Conservation (phyloP, 2,888 invertebrate species). For the Calephelis perditalis region DNA sequence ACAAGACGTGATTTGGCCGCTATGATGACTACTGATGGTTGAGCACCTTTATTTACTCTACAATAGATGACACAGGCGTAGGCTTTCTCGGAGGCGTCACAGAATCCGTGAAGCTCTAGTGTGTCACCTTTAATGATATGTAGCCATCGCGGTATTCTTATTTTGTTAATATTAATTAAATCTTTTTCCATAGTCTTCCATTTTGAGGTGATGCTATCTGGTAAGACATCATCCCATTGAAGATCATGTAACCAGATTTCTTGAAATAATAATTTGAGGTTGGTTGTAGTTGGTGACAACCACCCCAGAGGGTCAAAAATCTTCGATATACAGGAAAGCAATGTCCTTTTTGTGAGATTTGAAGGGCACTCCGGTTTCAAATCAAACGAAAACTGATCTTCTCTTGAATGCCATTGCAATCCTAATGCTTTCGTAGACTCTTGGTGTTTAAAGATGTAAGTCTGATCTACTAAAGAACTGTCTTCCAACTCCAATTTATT, state of each 20-base stretch:
- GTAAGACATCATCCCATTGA: neutral
- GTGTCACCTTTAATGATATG: too few species aligned
- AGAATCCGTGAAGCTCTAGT: too few species aligned
- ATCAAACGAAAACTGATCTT: too few species aligned
- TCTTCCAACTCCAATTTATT: constrained; percentile 9
- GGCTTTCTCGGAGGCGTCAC: neutral
- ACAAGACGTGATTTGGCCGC: neutral
- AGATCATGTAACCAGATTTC: neutral
- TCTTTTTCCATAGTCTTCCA: constrained; percentile 5
- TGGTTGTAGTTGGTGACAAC: constrained; percentile 10
- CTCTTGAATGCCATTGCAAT: too few species aligned
- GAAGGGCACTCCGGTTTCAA: neutral
- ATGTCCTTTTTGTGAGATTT: constrained; percentile 11
- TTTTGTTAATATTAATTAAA: too few species aligned
- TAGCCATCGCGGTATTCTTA: too few species aligned
- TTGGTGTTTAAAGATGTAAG: constrained; percentile 10
- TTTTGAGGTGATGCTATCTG: neutral
- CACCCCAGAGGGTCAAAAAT: constrained; percentile 14
- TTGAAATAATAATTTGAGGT: neutral
- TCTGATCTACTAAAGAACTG: neutral
- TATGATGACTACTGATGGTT: too few species aligned
- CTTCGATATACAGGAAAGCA: constrained; percentile 10
- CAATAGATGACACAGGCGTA: constrained; percentile 4
- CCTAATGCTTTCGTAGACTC: constrained; percentile 1
- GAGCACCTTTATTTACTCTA: too few species aligned